Conservation (phyloP, 2,797 vertebrate genomes). For the Novumbra hubbsi region DNA sequence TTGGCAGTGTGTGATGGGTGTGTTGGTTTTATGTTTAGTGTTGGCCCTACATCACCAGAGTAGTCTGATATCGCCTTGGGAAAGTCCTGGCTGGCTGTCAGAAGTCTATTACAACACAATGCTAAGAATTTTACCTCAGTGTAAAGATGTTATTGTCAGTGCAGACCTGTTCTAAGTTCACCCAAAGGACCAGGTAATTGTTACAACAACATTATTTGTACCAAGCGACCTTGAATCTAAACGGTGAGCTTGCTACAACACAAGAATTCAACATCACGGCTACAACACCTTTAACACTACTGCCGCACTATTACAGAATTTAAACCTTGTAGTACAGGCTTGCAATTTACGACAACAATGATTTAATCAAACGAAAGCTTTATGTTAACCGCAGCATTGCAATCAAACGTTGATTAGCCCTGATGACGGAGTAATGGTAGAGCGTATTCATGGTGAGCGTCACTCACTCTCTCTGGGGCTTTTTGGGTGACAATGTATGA, state of each 20-base stretch:
- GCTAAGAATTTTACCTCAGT: background rate
- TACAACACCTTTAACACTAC: too few relatives aligned
- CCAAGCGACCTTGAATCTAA: too few relatives aligned
- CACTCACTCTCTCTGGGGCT: background rate
- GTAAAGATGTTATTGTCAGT: background rate
- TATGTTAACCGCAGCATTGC: conserved; percentile 19
- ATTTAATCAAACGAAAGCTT: background rate
- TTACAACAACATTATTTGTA: too few relatives aligned
- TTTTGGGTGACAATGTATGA: background rate
- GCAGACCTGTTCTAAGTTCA: too few relatives aligned
- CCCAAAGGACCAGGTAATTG: too few relatives aligned
- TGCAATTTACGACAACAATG: background rate
- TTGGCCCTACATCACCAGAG: conserved; percentile 1
- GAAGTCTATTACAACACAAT: background rate
- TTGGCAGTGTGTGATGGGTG: background rate
- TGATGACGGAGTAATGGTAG: conserved; percentile 32
- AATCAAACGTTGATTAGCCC: conserved; percentile 54
- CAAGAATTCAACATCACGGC: too few relatives aligned
- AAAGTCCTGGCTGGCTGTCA: background rate
- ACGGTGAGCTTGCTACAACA: background rate
- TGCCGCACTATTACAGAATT: too few relatives aligned
- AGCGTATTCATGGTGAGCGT: conserved; percentile 19
- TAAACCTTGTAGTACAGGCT: background rate
- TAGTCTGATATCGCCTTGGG: background rate
- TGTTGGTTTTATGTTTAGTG: background rate